Percentiles rank a stretch among this genome's conserved stretches.
phyloP scores from a whole-genome alignment of 2,888 invertebrate genomes.

The Rhodophaea formosa region DNA sequence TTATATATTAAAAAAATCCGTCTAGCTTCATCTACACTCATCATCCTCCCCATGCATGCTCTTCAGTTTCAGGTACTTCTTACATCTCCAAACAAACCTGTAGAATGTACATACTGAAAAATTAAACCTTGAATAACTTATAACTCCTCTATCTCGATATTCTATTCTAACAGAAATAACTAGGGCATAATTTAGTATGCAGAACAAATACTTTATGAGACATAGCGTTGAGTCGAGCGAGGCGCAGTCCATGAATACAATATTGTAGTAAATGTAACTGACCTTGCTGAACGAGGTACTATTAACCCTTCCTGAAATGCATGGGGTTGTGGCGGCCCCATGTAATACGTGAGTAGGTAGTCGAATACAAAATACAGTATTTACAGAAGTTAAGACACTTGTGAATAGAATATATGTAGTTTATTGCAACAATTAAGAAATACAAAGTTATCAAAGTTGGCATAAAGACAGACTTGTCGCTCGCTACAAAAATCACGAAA shows the following conservation, averaged over 20 bases:
- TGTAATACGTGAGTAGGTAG: not conserved
- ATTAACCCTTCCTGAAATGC: slow-evolving; percentile 11
- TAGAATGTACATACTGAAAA: not conserved
- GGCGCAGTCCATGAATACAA: slow-evolving; percentile 5
- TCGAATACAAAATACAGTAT: not conserved
- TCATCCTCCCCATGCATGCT: too few species aligned
- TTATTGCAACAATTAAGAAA: too few species aligned
- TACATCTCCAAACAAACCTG: too few species aligned
- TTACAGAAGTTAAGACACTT: not conserved
- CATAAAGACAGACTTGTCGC: too few species aligned
- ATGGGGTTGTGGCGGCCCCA: not conserved
- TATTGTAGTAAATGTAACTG: slow-evolving; percentile 8
- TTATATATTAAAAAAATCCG: too few species aligned
- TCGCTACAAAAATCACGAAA: too few species aligned
- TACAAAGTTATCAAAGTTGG: too few species aligned
- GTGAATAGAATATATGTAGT: too few species aligned
- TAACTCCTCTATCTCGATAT: not conserved
- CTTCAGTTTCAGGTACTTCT: too few species aligned
- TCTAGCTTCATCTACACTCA: too few species aligned
- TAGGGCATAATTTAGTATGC: not conserved
- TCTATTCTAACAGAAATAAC: not conserved
- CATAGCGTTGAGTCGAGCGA: not conserved
- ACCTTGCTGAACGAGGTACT: slow-evolving; percentile 5
- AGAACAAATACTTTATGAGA: not conserved
- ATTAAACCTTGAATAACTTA: not conserved